Percentiles rank a stretch among this genome's conserved stretches.
phyloP scores from a whole-genome alignment of 2,113 vertebrate genomes.

The Albula glossodonta region DNA sequence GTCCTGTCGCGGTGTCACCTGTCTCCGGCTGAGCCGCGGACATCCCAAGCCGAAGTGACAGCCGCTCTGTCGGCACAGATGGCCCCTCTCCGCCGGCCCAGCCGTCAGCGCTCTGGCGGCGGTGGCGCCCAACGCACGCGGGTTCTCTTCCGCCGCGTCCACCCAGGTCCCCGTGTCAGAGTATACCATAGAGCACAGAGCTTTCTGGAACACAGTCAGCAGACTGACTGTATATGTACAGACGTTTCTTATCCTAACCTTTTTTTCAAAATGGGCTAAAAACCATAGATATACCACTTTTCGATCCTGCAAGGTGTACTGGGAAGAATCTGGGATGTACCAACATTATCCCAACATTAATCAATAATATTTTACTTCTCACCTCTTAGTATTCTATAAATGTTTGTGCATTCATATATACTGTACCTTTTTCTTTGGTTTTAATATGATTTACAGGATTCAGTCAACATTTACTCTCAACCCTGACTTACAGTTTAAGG shows the following conservation, averaged over 20 bases:
- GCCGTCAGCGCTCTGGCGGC: constrained; percentile 72
- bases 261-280: neutral
- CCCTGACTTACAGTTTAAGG: neutral
- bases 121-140: constrained; percentile 69
- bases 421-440: neutral
- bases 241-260: neutral
- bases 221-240: neutral
- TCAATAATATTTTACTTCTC: neutral
- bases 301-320: neutral
- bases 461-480: too few species aligned
- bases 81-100: constrained; percentile 71
- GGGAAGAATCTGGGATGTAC: neutral
- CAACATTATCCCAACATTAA: neutral
- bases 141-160: constrained; percentile 43
- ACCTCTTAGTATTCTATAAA: neutral
- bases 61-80: constrained; percentile 83
- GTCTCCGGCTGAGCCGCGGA: constrained; percentile 82
- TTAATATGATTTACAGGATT: neutral
- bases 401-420: neutral
- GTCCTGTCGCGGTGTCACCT: constrained; percentile 88
- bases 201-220: neutral
- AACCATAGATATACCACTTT: too few species aligned
- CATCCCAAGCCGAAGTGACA: constrained; percentile 86
- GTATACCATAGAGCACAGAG: neutral
- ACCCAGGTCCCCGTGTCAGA: neutral